A percentile compares a stretch with the other conserved stretches of the same genome.
phyloP scores from a whole-genome alignment of 37 sponge, comb jelly and placozoan genomes.

The Eunapius fragilis region DNA sequence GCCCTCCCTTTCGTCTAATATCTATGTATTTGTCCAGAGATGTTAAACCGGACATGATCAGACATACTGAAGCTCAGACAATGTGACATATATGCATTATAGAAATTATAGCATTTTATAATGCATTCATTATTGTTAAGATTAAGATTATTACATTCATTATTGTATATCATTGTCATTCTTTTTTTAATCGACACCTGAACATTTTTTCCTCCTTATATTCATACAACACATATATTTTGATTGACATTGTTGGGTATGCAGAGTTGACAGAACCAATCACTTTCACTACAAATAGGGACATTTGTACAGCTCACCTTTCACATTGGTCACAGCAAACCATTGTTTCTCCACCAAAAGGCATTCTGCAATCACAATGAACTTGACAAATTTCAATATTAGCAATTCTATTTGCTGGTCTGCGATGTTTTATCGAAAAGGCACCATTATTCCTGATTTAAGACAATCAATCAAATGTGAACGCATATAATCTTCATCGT shows the following conservation, averaged over 20 bases:
- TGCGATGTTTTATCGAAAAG: not conserved
- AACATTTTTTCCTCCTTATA: not conserved
- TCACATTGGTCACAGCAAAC: not conserved
- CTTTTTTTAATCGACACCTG: not conserved
- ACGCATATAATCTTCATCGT: not conserved
- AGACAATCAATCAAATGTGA: not conserved
- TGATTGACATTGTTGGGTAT: not conserved
- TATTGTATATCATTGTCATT: not conserved
- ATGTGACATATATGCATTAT: too few species aligned
- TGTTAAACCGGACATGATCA: too few species aligned
- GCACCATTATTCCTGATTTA: not conserved
- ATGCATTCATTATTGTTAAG: not conserved
- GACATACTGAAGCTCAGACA: too few species aligned
- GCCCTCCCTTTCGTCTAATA: too few species aligned
- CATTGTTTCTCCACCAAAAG: not conserved
- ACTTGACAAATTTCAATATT: not conserved
- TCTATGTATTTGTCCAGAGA: too few species aligned
- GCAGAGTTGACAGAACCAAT: not conserved
- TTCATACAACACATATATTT: not conserved
- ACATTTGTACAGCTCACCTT: not conserved
- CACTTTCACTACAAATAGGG: not conserved
- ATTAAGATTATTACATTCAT: too few species aligned
- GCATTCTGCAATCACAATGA: not conserved
- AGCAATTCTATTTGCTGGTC: not conserved
- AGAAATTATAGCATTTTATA: not conserved